Evolutionary conservation across 2,888 invertebrate genomes (phyloP).

Genomic region (Bimastos eiseni): DNA sequence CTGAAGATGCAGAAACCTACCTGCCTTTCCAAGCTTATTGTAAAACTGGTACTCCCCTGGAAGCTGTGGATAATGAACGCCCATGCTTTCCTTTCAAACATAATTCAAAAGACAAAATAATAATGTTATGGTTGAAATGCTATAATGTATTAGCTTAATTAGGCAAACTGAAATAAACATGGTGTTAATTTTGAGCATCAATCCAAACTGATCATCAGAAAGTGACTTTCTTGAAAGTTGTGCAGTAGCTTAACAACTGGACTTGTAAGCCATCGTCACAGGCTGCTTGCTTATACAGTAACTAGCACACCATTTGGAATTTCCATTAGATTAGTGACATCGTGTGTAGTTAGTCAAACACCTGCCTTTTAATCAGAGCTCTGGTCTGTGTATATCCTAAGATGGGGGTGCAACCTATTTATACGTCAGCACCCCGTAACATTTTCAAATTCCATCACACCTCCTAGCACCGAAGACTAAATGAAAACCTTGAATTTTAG

Average conservation of each 20-base stretch:
- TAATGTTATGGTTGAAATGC: not conserved
- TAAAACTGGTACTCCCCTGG: slow-evolving; percentile 37
- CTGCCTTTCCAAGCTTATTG: slow-evolving; percentile 36
- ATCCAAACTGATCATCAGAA: not conserved
- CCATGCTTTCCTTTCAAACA: slow-evolving; percentile 35
- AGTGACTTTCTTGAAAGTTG: no score
- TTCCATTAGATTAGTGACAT: not conserved
- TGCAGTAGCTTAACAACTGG: not conserved
- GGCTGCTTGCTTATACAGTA: not conserved
- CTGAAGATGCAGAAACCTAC: slow-evolving; percentile 24
- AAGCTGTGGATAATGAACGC: slow-evolving; percentile 33
- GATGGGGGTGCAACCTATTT: no score
- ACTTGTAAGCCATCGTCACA: not conserved
- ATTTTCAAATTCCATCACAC: no score
- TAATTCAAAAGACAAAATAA: not conserved
- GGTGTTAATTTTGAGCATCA: not conserved
- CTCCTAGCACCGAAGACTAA: no score
- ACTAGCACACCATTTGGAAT: not conserved
- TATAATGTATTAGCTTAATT: not conserved
- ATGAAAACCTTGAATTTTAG: no score
- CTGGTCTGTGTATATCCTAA: no score
- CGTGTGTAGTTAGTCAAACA: not conserved
- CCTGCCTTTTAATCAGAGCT: not conserved
- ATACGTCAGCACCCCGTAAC: no score
- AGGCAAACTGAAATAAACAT: not conserved